Conservation (phyloP, 2,888 invertebrate genomes). For the Sipha maydis region DNA sequence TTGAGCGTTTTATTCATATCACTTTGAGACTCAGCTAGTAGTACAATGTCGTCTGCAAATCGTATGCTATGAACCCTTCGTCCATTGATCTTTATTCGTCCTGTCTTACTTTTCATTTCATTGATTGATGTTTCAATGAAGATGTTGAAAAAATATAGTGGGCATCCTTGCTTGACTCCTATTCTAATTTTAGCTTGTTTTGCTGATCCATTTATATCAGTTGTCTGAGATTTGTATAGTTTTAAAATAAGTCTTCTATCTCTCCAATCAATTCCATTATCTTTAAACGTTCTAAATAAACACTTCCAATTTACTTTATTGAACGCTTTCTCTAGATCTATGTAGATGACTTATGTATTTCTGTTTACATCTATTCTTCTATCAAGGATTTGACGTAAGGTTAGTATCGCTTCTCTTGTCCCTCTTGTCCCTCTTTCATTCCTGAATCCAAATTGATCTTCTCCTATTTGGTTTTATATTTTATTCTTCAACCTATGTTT, state of each 20-base stretch:
- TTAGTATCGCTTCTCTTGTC: too few relatives aligned
- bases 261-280: constrained; percentile 36
- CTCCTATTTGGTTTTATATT: too few relatives aligned
- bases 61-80: constrained; percentile 19
- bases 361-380: too few relatives aligned
- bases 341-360: constrained; percentile 31
- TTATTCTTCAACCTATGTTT: too few relatives aligned
- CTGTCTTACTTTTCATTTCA: constrained; percentile 30
- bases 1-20: too few relatives aligned
- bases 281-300: constrained; percentile 50
- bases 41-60: constrained; percentile 36
- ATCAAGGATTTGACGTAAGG: too few relatives aligned
- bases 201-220: constrained; percentile 16
- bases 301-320: constrained; percentile 57
- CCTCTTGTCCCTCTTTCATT: too few relatives aligned
- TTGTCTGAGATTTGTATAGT: constrained; percentile 42
- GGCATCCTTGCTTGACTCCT: constrained; percentile 41
- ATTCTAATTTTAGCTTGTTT: constrained; percentile 39
- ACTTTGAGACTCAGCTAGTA: constrained; percentile 38
- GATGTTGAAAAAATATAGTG: constrained; percentile 52
- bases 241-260: constrained; percentile 50
- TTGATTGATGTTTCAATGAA: constrained; percentile 49
- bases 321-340: too few relatives aligned
- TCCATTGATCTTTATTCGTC: constrained; percentile 47
- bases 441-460: too few relatives aligned